Base-by-base conservation (phyloP, 2,888 invertebrate species). In the Scaptomyza polygonia region DNA sequence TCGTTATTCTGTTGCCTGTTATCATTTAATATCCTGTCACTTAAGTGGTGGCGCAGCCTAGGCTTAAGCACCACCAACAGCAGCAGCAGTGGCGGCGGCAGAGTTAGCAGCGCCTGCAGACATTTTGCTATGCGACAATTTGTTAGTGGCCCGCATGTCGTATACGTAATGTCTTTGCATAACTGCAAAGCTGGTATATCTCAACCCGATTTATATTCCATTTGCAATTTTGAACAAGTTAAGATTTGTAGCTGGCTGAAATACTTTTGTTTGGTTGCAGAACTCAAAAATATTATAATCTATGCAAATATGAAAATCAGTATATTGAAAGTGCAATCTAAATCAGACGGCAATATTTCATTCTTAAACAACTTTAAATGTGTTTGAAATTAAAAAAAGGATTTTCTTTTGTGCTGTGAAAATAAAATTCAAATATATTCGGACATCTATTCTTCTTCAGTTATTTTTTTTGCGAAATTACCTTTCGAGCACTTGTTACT, bases 21-120 rank as follows among this genome's bases (percentile, higher is more conserved):
- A 88, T 86, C 86, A 84, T 88, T 88, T 86, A 86, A 86, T 86
- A 86, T 84, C 86, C 85, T 86, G 85, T 84, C 85, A 86, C 77
- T 87, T 84, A 67, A 72, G 62, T 58, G 61, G 44, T 58, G 55
- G 58, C 62, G 43, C 32, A 25, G 63, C 48, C 42, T 34, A 43
- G 9, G 52, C 55, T 27, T 27, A 45, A 47, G 42, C 21, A 44
- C n/a, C 21, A 18, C 2, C 47, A 21, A 4, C 34, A 45, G 9
- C 25, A 8, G 25, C 14, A 48, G 9, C 7, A 18, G 47, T 12
- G 14, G 14, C 14, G 47, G 56, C 34, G 29, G 7, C 49, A 21
- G 21, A 3, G 21, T n/a, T n/a, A 21, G 34, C 21, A 11, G 34
- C 25, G 49, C 27, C 43, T 44, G 21, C 18, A 36, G 49, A 43